Base-by-base conservation (phyloP, 2,888 invertebrate species). In the Heliconius ethilla region DNA sequence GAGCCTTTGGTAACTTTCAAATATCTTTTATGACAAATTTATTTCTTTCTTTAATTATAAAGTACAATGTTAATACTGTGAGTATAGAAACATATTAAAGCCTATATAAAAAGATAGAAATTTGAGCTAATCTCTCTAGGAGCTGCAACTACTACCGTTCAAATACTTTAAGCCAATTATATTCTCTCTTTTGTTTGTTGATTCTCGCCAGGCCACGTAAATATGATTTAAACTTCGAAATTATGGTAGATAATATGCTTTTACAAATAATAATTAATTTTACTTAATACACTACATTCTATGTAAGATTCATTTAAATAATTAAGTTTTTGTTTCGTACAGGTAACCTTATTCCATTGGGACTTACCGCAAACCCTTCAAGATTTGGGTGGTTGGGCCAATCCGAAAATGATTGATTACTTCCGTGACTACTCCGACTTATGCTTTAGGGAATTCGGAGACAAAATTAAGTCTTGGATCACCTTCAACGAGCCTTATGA, bases 401-500 rank as follows among this genome's bases (percentile, higher is more conserved):
- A 95, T 83, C 94, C 95, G 0, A 89, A 89, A 80, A 92, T 95
- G 89, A 87, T 93, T 37, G 93, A 95, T 76, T 95, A 94, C 85
- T 95, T 95, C 90, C 92, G 89, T 45, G 95, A 95, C 82, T 96
- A 95, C 83, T 90, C 96, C 6, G 91, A 93, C 77, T 74, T 96
- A 2, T 94, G 95, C 86, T 96, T 94, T 86, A 90, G 90, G 79
- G 89, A 93, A 78, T 96, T 95, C 82, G 96, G 96, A 51, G 94
- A 93, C 82, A 92, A 91, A 84, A 95, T 96, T 73, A 95, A 96
- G 83, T 92, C 93, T 10, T 97, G 97, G 96, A 95, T 96, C 70
- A 97, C 97, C 0, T 92, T 97, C 82, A 97, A 97, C 85, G 96
- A 96, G 84, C 96, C 96, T 0, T 94, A 92, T 78, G 94, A 95